phyloP scores from a whole-genome alignment of 2,888 invertebrate genomes.

The Margaritifera margaritifera region DNA sequence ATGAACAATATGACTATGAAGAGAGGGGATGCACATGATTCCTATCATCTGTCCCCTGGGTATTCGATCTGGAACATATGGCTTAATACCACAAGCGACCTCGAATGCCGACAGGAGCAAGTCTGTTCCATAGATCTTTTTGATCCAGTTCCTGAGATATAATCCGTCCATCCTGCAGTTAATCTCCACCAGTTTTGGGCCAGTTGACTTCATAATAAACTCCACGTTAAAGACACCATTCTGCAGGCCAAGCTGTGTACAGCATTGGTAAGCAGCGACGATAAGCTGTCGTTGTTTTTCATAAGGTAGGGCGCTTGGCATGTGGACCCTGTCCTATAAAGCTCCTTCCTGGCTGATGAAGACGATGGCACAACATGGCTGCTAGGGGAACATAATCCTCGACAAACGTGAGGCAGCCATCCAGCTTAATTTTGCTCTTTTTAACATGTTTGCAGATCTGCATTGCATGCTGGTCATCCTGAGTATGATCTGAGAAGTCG shows the following conservation, averaged over 20 bases:
- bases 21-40: too few relatives aligned
- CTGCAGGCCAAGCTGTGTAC: background rate
- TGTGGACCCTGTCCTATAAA: too few relatives aligned
- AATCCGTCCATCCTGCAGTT: constrained; percentile 3
- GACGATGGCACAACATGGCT: constrained; percentile 36
- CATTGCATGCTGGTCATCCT: constrained; percentile 38
- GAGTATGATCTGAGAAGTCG: constrained; percentile 42
- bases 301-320: too few relatives aligned
- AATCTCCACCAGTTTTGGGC: constrained; percentile 8
- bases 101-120: constrained; percentile 1
- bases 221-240: constrained; percentile 14
- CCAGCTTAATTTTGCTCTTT: constrained; percentile 17
- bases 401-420: constrained; percentile 56
- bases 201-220: background rate
- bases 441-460: constrained; percentile 34
- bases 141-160: background rate
- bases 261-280: constrained; percentile 3
- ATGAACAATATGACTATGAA: too few relatives aligned
- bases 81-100: constrained; percentile 6
- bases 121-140: background rate
- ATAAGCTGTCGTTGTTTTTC: background rate
- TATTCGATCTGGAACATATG: background rate
- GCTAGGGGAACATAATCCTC: constrained; percentile 55
- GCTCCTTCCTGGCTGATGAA: constrained; percentile 18
- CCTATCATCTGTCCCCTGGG: too few relatives aligned